A percentile compares a stretch with the other conserved stretches of the same genome.
Conservation (phyloP, 2,888 invertebrate species). For the Callinectes sapidus region DNA sequence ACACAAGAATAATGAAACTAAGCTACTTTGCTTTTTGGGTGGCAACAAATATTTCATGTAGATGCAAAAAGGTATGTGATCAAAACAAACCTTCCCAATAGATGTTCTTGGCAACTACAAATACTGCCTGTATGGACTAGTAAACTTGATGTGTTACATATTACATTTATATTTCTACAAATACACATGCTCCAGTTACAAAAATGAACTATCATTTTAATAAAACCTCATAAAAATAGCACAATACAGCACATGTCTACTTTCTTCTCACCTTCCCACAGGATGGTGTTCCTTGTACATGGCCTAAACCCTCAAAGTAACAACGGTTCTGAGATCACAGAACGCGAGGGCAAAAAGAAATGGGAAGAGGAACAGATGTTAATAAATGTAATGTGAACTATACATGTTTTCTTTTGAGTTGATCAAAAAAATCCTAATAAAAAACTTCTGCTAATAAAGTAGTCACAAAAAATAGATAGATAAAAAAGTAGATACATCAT, state of each 20-base stretch:
- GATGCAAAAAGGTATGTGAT: not conserved
- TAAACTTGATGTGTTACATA: not conserved
- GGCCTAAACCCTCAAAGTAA: slow-evolving; percentile 57
- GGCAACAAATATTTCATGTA: not conserved
- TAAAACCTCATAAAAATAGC: slow-evolving; percentile 16
- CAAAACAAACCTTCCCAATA: not conserved
- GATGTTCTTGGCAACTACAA: not conserved
- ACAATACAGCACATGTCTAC: not conserved
- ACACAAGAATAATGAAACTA: not conserved
- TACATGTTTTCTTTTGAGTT: not conserved
- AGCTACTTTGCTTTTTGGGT: not conserved
- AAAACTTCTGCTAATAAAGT: not conserved
- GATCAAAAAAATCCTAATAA: not conserved
- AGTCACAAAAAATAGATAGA: not conserved
- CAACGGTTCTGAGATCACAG: slow-evolving; percentile 35
- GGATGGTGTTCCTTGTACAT: slow-evolving; percentile 47
- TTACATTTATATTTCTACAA: not conserved
- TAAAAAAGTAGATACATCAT: not conserved
- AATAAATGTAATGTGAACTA: slow-evolving; percentile 8
- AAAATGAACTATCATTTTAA: not conserved
- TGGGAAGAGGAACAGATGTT: not conserved
- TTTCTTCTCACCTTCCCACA: slow-evolving; percentile 53
- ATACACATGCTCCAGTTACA: not conserved
- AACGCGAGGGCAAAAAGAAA: not conserved
- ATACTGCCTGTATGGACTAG: not conserved